A percentile compares a stretch with the other conserved stretches of the same genome.
Evolutionary conservation across 2,888 invertebrate genomes (phyloP).

Genomic region (Nyleta sp.): DNA sequence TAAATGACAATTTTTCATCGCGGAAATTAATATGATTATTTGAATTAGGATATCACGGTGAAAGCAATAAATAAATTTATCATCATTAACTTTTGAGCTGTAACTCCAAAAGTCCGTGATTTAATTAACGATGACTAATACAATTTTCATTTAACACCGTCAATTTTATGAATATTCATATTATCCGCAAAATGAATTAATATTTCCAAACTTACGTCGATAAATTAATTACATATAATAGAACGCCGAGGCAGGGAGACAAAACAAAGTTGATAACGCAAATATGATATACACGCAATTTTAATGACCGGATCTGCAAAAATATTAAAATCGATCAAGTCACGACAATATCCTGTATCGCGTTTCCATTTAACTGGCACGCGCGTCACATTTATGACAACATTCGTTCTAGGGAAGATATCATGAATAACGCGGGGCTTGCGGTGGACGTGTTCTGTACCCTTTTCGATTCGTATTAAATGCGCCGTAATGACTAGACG

Average conservation of each 20-base stretch:
- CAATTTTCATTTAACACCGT: constrained; percentile 32
- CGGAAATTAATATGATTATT: constrained; percentile 8
- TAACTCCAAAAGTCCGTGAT: constrained; percentile 21
- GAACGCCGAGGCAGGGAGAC: neutral
- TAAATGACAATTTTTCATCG: constrained; percentile 1
- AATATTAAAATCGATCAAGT: too few relatives aligned
- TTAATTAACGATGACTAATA: constrained; percentile 30
- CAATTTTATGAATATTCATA: constrained; percentile 32
- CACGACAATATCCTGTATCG: too few relatives aligned
- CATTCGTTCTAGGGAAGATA: too few relatives aligned
- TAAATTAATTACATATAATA: constrained; percentile 34
- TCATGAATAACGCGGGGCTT: too few relatives aligned
- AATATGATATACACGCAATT: constrained; percentile 10
- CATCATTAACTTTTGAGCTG: constrained; percentile 20
- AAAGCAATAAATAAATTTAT: constrained; percentile 33
- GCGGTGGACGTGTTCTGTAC: too few relatives aligned
- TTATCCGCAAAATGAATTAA: constrained; percentile 27
- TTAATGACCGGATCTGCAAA: constrained; percentile 22
- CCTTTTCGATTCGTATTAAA: too few relatives aligned
- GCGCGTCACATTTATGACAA: too few relatives aligned
- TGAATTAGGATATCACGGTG: neutral
- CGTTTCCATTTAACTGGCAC: too few relatives aligned
- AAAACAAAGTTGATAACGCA: constrained; percentile 17
- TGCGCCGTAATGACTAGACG: too few relatives aligned
- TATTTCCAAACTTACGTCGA: constrained; percentile 36